phyloP scores from a whole-genome alignment of 2,888 invertebrate genomes.

The Drosophila mayaguana region DNA sequence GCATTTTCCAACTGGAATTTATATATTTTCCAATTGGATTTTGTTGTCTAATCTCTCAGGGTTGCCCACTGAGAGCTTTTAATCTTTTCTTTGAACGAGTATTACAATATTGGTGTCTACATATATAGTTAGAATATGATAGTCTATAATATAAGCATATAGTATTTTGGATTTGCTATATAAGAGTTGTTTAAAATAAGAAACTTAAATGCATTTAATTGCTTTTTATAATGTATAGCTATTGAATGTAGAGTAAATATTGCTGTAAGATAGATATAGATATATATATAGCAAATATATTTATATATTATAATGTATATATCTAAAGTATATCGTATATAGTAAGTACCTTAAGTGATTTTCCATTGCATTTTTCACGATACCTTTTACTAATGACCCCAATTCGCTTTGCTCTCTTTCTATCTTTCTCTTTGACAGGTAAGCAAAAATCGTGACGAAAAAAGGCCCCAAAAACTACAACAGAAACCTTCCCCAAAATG shows the following conservation, averaged over 20 bases:
- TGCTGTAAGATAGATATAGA: not conserved
- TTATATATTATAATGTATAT: not conserved
- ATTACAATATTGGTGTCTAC: no score
- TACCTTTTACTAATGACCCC: constrained; percentile 78
- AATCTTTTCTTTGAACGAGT: no score
- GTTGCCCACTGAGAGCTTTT: no score
- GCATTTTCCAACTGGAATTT: no score
- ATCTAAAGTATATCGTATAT: not conserved
- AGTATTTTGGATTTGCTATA: no score
- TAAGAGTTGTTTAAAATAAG: no score
- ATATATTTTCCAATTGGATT: no score
- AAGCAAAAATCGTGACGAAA: constrained; percentile 76
- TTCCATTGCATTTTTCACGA: constrained; percentile 36
- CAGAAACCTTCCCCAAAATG: constrained; percentile 2
- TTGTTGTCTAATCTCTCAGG: no score
- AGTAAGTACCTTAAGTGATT: constrained; percentile 32
- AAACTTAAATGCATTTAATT: not conserved
- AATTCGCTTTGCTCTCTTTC: constrained; percentile 62
- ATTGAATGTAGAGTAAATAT: not conserved
- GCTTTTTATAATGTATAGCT: no score
- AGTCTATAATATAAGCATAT: no score
- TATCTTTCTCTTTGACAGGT: constrained; percentile 75
- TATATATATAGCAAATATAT: not conserved
- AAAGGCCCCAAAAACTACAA: not conserved
- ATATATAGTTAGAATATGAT: no score